A percentile compares a stretch with the other conserved stretches of the same genome.
phyloP scores from a whole-genome alignment of 2,888 invertebrate species.

The Thymelicus sylvestris region DNA sequence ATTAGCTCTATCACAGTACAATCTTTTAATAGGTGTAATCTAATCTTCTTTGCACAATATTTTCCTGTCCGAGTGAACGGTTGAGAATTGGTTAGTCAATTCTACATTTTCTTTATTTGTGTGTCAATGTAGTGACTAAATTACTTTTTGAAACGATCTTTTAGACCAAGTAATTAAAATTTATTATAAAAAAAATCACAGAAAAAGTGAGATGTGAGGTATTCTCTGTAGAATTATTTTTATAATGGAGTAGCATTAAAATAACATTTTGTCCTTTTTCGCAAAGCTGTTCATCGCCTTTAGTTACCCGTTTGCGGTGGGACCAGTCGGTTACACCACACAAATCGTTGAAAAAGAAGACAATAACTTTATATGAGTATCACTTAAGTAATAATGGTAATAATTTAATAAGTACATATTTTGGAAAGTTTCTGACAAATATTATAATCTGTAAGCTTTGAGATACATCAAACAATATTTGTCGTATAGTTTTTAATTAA shows the following conservation, averaged over 20 bases:
- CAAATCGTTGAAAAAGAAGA: slow-evolving; percentile 36
- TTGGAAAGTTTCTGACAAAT: slow-evolving; percentile 33
- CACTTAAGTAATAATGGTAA: slow-evolving; percentile 33
- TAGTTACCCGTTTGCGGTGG: slow-evolving; percentile 22
- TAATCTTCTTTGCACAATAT: no score
- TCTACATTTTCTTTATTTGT: no score
- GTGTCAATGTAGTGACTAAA: no score
- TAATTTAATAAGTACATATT: slow-evolving; percentile 30
- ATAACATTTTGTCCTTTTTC: not conserved
- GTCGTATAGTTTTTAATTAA: not conserved
- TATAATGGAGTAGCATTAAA: not conserved
- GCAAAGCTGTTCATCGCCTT: not conserved
- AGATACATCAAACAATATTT: slow-evolving; percentile 17
- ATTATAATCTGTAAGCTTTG: slow-evolving; percentile 35
- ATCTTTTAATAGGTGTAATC: no score
- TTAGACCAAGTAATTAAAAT: no score
- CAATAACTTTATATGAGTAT: slow-evolving; percentile 36
- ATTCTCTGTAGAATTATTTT: not conserved
- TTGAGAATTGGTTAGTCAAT: no score
- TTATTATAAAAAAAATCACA: no score
- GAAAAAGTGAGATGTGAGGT: no score
- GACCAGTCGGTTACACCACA: slow-evolving; percentile 29
- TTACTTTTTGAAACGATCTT: no score
- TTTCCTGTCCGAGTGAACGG: no score
- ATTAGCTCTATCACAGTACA: no score